These are phyloP conservation scores for Zaprionus nigranus DNA, from an alignment of 1,140 invertebrate genomes.

Conservation along the genomic window DNA sequence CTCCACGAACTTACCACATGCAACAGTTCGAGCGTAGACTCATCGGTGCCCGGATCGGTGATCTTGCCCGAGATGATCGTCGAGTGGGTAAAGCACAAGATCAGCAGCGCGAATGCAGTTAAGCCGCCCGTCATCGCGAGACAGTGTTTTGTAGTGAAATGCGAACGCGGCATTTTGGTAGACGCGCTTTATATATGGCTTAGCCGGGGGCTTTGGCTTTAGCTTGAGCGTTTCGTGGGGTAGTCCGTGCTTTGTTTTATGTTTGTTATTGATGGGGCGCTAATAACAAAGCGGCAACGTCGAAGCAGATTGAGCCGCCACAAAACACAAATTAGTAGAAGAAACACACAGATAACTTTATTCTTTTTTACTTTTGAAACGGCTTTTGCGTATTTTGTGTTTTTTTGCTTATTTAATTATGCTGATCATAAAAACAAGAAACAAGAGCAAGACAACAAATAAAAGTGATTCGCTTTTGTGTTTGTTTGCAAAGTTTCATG, in stretches of 20 bases:
- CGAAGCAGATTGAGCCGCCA: background rate
- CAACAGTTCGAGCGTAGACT: slow-evolving; percentile 76
- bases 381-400: slow-evolving; percentile 11
- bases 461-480: slow-evolving; percentile 31
- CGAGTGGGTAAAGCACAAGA: slow-evolving; percentile 71
- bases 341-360: slow-evolving; percentile 34
- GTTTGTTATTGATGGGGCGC: slow-evolving; percentile 7
- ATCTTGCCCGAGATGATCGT: slow-evolving; percentile 58
- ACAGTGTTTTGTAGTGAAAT: slow-evolving; percentile 79
- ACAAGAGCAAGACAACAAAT: slow-evolving; percentile 3
- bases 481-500: slow-evolving; percentile 27
- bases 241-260: slow-evolving; percentile 19
- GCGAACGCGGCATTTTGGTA: slow-evolving; percentile 76
- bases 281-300: slow-evolving; percentile 10
- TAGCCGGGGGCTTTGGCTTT: slow-evolving; percentile 31
- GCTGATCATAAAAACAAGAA: slow-evolving; percentile 32
- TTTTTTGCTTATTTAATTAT: slow-evolving; percentile 53
- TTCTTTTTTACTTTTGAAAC: slow-evolving; percentile 42
- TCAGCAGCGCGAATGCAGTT: slow-evolving; percentile 69
- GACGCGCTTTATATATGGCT: slow-evolving; percentile 63
- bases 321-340: slow-evolving; percentile 31
- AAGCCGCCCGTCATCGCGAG: slow-evolving; percentile 78
- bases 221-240: slow-evolving; percentile 26
- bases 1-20: slow-evolving; percentile 76
- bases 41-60: slow-evolving; percentile 68